phyloP scores from a whole-genome alignment of 2,113 vertebrate species.

The Synchiropus splendidus region DNA sequence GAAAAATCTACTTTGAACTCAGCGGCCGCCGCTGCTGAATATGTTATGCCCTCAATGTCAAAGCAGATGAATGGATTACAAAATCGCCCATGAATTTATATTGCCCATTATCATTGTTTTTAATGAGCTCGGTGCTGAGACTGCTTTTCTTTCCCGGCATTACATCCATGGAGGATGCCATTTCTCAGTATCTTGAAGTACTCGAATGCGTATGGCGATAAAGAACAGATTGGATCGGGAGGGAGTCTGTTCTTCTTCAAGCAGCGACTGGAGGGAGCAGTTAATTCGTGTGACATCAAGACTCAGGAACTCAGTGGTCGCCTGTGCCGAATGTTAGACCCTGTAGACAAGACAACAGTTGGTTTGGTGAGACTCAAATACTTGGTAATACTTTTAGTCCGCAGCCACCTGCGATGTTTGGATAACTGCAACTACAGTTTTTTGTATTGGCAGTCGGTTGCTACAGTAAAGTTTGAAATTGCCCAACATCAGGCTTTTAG shows the following conservation, averaged over 20 bases:
- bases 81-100: conserved; percentile 62
- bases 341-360: conserved; percentile 23
- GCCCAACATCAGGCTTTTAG: no score
- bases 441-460: no score
- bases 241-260: conserved; percentile 2
- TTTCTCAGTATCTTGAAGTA: conserved; percentile 37
- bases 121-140: conserved; percentile 49
- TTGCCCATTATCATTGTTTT: conserved; percentile 54
- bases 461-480: no score
- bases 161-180: conserved; percentile 27
- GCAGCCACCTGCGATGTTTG: conserved; percentile 20
- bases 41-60: conserved; percentile 26
- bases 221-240: conserved; percentile 46
- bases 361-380: no score
- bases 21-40: conserved; percentile 25
- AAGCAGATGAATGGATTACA: conserved; percentile 46
- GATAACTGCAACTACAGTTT: no score
- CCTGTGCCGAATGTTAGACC: conserved; percentile 29
- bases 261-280: conserved; percentile 61
- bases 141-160: conserved; percentile 14
- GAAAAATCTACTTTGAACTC: conserved; percentile 5
- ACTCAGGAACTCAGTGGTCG: conserved; percentile 32
- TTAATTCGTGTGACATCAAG: conserved; percentile 59
- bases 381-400: conserved; percentile 6
- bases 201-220: conserved; percentile 39